A percentile compares a stretch with the other conserved stretches of the same genome.
phyloP scores from a whole-genome alignment of 2,888 invertebrate species.

The Plebejus melissa region DNA sequence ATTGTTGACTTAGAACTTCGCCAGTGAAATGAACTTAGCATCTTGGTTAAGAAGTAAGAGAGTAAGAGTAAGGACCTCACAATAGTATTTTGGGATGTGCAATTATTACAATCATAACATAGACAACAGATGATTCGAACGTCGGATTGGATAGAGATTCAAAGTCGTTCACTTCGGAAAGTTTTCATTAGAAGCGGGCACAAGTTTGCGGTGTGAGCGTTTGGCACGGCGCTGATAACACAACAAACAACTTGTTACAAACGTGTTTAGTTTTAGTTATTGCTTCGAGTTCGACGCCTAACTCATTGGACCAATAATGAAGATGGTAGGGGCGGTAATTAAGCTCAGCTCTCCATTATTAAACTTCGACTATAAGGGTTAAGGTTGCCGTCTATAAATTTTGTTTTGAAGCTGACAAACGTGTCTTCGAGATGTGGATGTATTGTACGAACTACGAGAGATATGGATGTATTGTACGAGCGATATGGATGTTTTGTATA shows the following conservation, averaged over 20 bases:
- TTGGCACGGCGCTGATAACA: conserved; percentile 76
- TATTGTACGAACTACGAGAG: neutral
- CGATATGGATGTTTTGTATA: no score
- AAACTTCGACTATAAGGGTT: conserved; percentile 25
- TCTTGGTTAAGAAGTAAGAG: no score
- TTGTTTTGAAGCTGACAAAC: conserved; percentile 6
- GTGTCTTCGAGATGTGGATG: neutral
- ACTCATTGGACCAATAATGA: conserved; percentile 75
- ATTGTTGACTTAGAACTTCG: no score
- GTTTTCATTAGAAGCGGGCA: conserved; percentile 68
- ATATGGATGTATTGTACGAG: no score
- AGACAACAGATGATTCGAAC: conserved; percentile 10
- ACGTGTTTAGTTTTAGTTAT: conserved; percentile 79
- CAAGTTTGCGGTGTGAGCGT: conserved; percentile 72
- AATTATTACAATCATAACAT: neutral
- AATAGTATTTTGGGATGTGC: neutral
- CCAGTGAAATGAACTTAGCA: no score
- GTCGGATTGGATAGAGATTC: conserved; percentile 24
- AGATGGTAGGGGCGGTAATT: conserved; percentile 64
- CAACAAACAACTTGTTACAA: conserved; percentile 79
- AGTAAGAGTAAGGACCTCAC: neutral
- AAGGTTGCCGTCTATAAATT: conserved; percentile 14
- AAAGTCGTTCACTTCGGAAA: conserved; percentile 56
- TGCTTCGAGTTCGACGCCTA: conserved; percentile 73
- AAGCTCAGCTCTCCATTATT: conserved; percentile 43